Percentiles rank a stretch among this genome's conserved stretches.
Evolutionary conservation across 2,113 vertebrate species (phyloP).

Genomic region (Pelodiscus sinensis): DNA sequence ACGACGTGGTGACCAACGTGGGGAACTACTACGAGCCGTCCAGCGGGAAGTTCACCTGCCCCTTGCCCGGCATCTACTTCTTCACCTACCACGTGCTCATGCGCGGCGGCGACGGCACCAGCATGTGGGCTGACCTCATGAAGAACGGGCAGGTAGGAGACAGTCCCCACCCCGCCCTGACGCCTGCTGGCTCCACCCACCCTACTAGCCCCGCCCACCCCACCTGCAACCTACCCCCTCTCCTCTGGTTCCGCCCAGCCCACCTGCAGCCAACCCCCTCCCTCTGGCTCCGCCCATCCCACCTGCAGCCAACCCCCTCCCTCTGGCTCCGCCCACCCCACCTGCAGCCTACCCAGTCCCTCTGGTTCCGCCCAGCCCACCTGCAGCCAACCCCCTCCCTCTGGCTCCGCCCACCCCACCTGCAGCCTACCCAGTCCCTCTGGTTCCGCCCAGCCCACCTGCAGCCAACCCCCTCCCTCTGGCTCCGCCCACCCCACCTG

Average conservation of each 20-base stretch:
- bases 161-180: neutral
- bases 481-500: no score
- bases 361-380: neutral
- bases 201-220: neutral
- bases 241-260: neutral
- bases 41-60: slow-evolving; percentile 97
- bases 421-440: no score
- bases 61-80: slow-evolving; percentile 95
- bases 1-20: slow-evolving; percentile 97
- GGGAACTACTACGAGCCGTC: slow-evolving; percentile 97
- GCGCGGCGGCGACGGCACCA: slow-evolving; percentile 95
- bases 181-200: no score
- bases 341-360: no score
- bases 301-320: no score
- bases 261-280: neutral
- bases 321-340: no score
- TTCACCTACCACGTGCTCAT: slow-evolving; percentile 98
- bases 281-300: no score
- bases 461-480: no score
- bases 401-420: no score
- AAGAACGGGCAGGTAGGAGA: slow-evolving; percentile 92
- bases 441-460: no score
- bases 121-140: slow-evolving; percentile 97
- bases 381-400: no score
- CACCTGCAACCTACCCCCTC: neutral